Base-by-base conservation (phyloP, 2,113 vertebrate species). In the Lamprotornis superbus region DNA sequence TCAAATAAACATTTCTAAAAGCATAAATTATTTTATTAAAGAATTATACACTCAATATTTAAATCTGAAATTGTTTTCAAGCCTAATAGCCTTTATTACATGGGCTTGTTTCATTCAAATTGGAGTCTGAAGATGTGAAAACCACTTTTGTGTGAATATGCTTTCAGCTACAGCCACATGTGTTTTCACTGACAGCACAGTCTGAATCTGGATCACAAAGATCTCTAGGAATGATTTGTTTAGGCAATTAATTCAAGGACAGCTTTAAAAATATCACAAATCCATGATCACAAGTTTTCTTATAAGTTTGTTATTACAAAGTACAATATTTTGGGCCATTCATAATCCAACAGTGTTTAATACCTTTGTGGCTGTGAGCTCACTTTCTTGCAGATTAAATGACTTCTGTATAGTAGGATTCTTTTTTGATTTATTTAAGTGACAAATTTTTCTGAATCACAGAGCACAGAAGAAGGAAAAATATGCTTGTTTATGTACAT, bases 101-200 rank as follows among this genome's bases (percentile, higher is more conserved):
- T 60, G 15, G 7, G 7, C 27, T 82, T 2, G 0, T 90, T 91
- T 87, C 9, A 5, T 81, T 78, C n/a, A 68, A 67, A 52, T 56
- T 20, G 6, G 3, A 5, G 3, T 75, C 49, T 89, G 17, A 81
- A 75, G 37, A 25, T 52, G 19, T 73, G 18, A 49, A 89, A 74
- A 46, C 0, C 11, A 17, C 9, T 89, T 83, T 37, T 42, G 35
- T 47, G 23, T 78, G 28, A 78, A 9, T 57, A 20, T 9, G 17
- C 50, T 52, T 67, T 42, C 27, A 70, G 42, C 11, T 23, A 25
- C 1, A 3, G 37, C 46, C n/a, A 73, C 0, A 0, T 35, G 20
- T 8, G 3, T 44, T 77, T 83, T 74, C 22, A 56, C 28, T 69
- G 40, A 70, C 59, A 88, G 3, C 5, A 23, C 16, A 31, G 15